These are phyloP conservation scores for Glyptemys insculpta DNA, from an alignment of 2,797 vertebrate genomes.

Conservation along the genomic window DNA sequence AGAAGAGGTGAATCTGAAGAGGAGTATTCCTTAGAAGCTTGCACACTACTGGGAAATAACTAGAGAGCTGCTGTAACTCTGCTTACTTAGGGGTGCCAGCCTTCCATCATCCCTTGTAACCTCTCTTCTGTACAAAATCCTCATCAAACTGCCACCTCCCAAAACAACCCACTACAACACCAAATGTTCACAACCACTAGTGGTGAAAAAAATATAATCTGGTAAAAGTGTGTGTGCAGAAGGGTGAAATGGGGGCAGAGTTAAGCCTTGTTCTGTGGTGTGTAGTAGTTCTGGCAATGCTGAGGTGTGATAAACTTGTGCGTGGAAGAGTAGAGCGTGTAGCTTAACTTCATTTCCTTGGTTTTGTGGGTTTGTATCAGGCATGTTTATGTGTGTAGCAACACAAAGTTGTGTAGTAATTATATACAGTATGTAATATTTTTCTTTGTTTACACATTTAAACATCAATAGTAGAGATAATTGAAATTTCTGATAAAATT, in stretches of 20 bases:
- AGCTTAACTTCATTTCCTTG: not conserved
- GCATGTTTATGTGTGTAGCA: not conserved
- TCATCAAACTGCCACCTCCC: slow-evolving; percentile 45
- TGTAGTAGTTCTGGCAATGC: not conserved
- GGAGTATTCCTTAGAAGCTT: not conserved
- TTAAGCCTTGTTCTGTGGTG: not conserved
- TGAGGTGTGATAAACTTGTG: not conserved
- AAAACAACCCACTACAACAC: not conserved
- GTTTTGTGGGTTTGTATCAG: not conserved
- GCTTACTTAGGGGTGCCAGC: slow-evolving; percentile 39
- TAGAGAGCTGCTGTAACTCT: slow-evolving; percentile 3
- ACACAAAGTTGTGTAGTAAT: not conserved
- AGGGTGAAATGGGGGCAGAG: not conserved
- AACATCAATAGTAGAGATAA: not conserved
- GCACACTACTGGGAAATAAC: not conserved
- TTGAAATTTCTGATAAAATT: rapidly evolving
- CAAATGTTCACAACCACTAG: slow-evolving; percentile 1
- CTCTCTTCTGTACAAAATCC: slow-evolving; percentile 20
- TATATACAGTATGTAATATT: not conserved
- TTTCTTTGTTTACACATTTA: not conserved
- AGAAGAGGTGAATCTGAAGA: not conserved
- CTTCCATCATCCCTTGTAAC: not conserved
- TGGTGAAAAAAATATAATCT: not conserved
- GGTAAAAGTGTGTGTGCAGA: not conserved
- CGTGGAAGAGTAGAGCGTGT: not conserved